Evolutionary conservation across 2,113 vertebrate species (phyloP), one percentile per base, ranked within the genome.

Genomic region (Typhlomys cinereus): DNA sequence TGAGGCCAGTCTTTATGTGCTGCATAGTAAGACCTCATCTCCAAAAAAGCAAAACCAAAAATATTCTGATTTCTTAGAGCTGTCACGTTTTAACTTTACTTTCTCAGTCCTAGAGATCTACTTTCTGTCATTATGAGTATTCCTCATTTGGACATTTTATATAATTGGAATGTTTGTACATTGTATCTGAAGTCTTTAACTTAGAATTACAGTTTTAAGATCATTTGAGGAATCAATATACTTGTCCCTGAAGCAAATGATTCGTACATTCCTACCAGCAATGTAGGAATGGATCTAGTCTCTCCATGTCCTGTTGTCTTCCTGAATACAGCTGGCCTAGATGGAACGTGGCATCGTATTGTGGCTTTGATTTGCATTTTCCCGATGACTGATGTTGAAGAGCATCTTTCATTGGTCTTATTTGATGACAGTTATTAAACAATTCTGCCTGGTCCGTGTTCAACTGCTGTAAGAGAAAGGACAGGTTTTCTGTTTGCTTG

Each of bases 241-340:
- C 67, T n/a, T 88, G 23, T 29, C 94, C 66, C 39, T 36, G 89
- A 54, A 91, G 69, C 48, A 93, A 62, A 23, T 41, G 69, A 11
- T 50, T 80, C 76, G 41, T 52, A 67, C 8, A 12, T 76, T 81
- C 59, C 57, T 18, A 31, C 18, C 48, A 46, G n/a, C 59, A 52
- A 50, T 13, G 0, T 15, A 6, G 1, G 54, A 87, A 64, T 39
- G 5, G 48, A 44, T 78, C 50, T 13, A 44, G 4, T 34, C 46
- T 46, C n/a, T 66, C 79, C 25, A 34, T 1, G 41, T 15, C 46
- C 31, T 50, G 0, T 21, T 81, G 21, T 54, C 52, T 86, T 67
- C 70, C 67, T 23, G 62, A 75, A 81, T 21, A 57, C 0, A 50
- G 52, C 25, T 48, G 54, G 39, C 64, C 50, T 75, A 21, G 21